These are phyloP conservation scores for Hyles euphorbiae DNA, from an alignment of 1,140 invertebrate genomes.

Conservation along the genomic window DNA sequence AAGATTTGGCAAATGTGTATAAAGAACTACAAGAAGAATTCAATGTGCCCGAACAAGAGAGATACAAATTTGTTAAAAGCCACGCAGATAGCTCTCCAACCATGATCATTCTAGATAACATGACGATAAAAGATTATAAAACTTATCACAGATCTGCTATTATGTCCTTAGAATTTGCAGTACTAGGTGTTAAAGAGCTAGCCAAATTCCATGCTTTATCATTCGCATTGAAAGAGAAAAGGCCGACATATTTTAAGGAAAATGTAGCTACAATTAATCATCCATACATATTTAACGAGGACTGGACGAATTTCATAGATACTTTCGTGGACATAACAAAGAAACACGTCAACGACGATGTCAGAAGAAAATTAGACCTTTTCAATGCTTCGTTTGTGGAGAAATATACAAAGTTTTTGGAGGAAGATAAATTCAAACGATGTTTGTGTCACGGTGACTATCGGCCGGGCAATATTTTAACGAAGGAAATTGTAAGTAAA, in stretches of 20 bases:
- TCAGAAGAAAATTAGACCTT: slow-evolving; percentile 25
- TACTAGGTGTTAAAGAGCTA: slow-evolving; percentile 23
- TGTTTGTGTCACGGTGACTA: slow-evolving; percentile 36
- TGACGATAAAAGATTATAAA: slow-evolving; percentile 26
- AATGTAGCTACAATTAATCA: slow-evolving; percentile 21
- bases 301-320: slow-evolving; percentile 9
- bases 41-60: slow-evolving; percentile 23
- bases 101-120: slow-evolving; percentile 31
- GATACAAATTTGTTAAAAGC: slow-evolving; percentile 25
- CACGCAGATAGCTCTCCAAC: slow-evolving; percentile 18
- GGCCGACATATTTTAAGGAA: slow-evolving; percentile 27
- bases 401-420: slow-evolving; percentile 34
- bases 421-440: slow-evolving; percentile 16
- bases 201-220: slow-evolving; percentile 36
- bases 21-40: slow-evolving; percentile 26
- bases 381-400: slow-evolving; percentile 25
- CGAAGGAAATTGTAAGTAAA: slow-evolving; percentile 29
- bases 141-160: slow-evolving; percentile 25
- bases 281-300: slow-evolving; percentile 17
- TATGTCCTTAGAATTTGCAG: slow-evolving; percentile 19
- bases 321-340: slow-evolving; percentile 13
- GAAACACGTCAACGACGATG: slow-evolving; percentile 29
- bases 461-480: slow-evolving; percentile 29
- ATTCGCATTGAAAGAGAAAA: slow-evolving; percentile 24
- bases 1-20: slow-evolving; percentile 21